Base-by-base conservation (phyloP, 1,140 invertebrate genomes). In the Cephus cinctus region DNA sequence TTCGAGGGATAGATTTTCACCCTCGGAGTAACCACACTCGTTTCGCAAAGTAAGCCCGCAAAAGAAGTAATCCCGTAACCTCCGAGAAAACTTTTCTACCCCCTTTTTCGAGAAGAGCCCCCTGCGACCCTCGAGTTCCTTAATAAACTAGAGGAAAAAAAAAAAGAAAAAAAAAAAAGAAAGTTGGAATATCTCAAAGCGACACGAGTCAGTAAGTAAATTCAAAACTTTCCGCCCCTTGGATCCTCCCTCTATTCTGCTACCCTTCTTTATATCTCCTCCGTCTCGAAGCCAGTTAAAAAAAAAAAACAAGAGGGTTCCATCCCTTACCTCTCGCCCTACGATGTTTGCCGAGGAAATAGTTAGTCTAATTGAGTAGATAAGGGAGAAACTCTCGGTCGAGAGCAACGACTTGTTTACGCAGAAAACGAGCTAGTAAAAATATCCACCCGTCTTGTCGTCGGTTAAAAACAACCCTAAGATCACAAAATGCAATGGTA, bases 341-440 rank as follows among this genome's bases (percentile, higher is more conserved):
- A 27, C 47, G 35, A 35, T 61, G 42, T 55, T 61, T 57, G 48
- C 46, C 36, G 41, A 42, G 20, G 20, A 18, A 59, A 54, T 49
- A 59, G 51, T 52, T 61, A 54, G 53, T 63, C 49, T 56, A 61
- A 65, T 63, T 59, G 63, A 59, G 53, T 52, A 63, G 61, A 63
- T 61, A 59, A 63, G 53, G 34, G 43, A 35, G 42, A 61, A 56
- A 25, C 56, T 46, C 52, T 22, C 50, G 44, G 47, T 8, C 47
- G 41, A 48, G 5, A 50, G 42, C 15, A 40, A 61, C 51, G 51
- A 54, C 52, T 65, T 63, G 61, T 65, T 65, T 65, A 59, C 59
- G 53, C n/a, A 12, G 27, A 16, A 14, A 23, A 20, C n/a, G n/a
- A n/a, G n/a, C n/a, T n/a, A n/a, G n/a, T n/a, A n/a, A n/a, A n/a